Conservation (phyloP, 1,140 invertebrate species). For the Oedothorax gibbosus region DNA sequence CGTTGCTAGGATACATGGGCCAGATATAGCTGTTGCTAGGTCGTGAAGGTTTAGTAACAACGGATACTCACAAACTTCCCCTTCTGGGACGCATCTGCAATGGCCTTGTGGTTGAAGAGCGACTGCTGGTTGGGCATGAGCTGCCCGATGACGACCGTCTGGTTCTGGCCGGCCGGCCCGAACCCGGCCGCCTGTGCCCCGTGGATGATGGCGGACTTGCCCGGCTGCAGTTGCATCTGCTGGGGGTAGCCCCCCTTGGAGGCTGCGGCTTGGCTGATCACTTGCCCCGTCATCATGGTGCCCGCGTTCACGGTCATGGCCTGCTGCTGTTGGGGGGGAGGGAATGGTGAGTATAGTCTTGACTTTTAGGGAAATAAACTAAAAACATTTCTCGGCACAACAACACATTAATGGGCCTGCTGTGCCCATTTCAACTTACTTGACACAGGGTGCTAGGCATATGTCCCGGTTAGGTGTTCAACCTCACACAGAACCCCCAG, state of each 20-base stretch:
- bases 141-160: constrained; percentile 83
- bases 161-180: constrained; percentile 80
- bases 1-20: too few relatives aligned
- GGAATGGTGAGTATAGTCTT: too few relatives aligned
- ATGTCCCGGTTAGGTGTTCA: too few relatives aligned
- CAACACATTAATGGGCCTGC: too few relatives aligned
- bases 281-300: constrained; percentile 43
- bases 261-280: neutral
- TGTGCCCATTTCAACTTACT: too few relatives aligned
- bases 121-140: constrained; percentile 79
- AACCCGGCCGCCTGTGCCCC: constrained; percentile 73
- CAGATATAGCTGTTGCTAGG: too few relatives aligned
- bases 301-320: constrained; percentile 31
- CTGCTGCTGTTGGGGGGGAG: neutral
- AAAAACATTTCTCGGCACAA: too few relatives aligned
- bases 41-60: too few relatives aligned
- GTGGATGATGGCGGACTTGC: constrained; percentile 47
- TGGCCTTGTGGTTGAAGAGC: constrained; percentile 70
- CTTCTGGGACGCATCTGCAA: constrained; percentile 63
- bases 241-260: constrained; percentile 47
- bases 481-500: too few relatives aligned
- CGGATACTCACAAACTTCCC: constrained; percentile 65
- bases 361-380: too few relatives aligned
- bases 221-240: constrained; percentile 61
- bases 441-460: too few relatives aligned